Evolutionary conservation across 2,888 invertebrate species (phyloP).

Genomic region (Zhuqinia jingwanae): DNA sequence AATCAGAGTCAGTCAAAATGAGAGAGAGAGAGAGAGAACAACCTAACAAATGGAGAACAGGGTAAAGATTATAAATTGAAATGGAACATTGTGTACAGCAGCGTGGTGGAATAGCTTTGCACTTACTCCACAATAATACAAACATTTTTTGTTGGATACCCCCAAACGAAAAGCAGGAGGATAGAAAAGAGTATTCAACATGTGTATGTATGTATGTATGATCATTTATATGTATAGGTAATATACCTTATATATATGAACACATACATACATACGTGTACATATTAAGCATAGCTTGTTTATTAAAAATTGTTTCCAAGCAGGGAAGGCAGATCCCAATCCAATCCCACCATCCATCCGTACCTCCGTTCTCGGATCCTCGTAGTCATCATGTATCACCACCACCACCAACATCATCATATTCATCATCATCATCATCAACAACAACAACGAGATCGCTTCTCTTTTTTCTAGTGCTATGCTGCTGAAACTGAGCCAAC

Average conservation of each 20-base stretch:
- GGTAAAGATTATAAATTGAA: constrained; percentile 25
- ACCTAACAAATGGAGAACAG: constrained; percentile 24
- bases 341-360: constrained; percentile 55
- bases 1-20: constrained; percentile 6
- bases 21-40: constrained; percentile 8
- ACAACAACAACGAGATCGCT: constrained; percentile 21
- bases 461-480: constrained; percentile 25
- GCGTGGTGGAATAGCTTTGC: constrained; percentile 6
- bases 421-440: constrained; percentile 44
- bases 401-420: too few species aligned
- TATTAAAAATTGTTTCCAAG: constrained; percentile 63
- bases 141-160: constrained; percentile 6
- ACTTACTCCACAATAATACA: background rate
- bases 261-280: constrained; percentile 26
- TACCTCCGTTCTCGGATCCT: constrained; percentile 33
- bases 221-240: background rate
- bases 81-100: constrained; percentile 38
- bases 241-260: background rate
- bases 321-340: constrained; percentile 48
- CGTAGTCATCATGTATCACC: constrained; percentile 37
- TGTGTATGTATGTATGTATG: constrained; percentile 35
- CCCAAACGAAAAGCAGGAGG: constrained; percentile 7
- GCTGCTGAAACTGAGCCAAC: constrained; percentile 63
- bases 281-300: background rate
- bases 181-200: constrained; percentile 21